Base-by-base conservation (phyloP, 2,797 vertebrate species). In the Phataginus tricuspis region DNA sequence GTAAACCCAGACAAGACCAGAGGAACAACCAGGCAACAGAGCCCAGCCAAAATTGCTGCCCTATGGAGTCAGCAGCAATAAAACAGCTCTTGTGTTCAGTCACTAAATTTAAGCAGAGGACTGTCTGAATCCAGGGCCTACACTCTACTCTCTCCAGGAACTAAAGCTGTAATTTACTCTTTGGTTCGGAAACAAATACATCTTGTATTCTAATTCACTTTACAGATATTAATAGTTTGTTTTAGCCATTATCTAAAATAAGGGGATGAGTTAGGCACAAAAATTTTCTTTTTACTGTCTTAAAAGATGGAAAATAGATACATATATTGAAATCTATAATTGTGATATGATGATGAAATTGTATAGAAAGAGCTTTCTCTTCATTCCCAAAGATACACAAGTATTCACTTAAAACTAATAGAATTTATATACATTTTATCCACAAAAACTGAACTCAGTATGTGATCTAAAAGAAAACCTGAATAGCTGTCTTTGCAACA, bases 221-320 rank as follows among this genome's bases (percentile, higher is more conserved):
- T 83, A 59, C 10, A 51, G 18, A 11, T 25, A 75, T 55, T 68
- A 74, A 74, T 39, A 61, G 39, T 31, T 95, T 55, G n/a, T 31
- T 75, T 19, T 59, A 95, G 51, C 37, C 49, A 85, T 79, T 78
- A 86, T 37, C 61, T 90, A 61, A 31, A 63, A 63, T 29, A 31
- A 34, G 42, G 34, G 39, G 13, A 85, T 53, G 14, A 85, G 42
- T 1, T 51, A 21, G 45, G 23, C 18, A 71, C 39, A 82, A n/a
- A 72, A 79, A 91, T 78, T 83, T 0, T 2, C 10, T 78, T 84
- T 87, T 66, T 51, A 57, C 16, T 53, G 16, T 87, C 19, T 71
- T 90, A 78, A 86, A 90, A 80, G 91, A 94, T 88, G 59, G 25
- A 74, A 93, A 75, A 80, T 9, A 85, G 45, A 86, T 25, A 91